Conservation (phyloP, 2,888 invertebrate genomes). For the Digitonthophagus gazella region DNA sequence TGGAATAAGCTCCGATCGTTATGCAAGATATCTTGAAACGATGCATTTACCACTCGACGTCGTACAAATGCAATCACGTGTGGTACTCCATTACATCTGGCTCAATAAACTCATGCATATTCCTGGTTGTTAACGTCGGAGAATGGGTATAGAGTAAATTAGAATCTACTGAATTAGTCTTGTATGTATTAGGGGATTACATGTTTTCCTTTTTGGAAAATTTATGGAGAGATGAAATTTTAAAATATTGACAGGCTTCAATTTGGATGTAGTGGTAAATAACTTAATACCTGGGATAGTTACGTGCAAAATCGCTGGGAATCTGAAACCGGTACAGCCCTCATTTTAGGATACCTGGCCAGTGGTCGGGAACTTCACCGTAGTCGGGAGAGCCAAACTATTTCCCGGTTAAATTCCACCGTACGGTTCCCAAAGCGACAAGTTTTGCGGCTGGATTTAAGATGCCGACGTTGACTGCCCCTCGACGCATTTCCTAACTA, state of each 20-base stretch:
- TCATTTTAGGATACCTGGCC: background rate
- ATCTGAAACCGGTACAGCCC: background rate
- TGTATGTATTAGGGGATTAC: too few relatives aligned
- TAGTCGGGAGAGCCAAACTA: background rate
- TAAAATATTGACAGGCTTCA: background rate
- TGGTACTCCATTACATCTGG: background rate
- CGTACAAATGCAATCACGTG: background rate
- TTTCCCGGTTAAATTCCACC: background rate
- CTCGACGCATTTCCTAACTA: conserved; percentile 23
- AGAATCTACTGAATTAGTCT: background rate
- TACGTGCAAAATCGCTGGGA: background rate
- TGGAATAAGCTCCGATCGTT: background rate
- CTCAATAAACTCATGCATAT: background rate
- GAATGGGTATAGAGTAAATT: background rate
- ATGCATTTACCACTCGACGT: background rate
- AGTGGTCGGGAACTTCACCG: background rate
- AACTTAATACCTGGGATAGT: background rate
- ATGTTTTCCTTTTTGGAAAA: too few relatives aligned
- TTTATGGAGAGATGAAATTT: too few relatives aligned
- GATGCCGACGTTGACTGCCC: conserved; percentile 4
- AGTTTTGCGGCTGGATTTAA: conserved; percentile 1
- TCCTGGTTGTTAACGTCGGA: background rate
- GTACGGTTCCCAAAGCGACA: conserved; percentile 1
- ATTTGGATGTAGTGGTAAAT: background rate
- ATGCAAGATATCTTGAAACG: background rate